Percentiles rank a stretch among this genome's conserved stretches.
These are phyloP conservation scores for Tupaia chinensis DNA, from an alignment of 2,113 vertebrate genomes.

Conservation along the genomic window DNA sequence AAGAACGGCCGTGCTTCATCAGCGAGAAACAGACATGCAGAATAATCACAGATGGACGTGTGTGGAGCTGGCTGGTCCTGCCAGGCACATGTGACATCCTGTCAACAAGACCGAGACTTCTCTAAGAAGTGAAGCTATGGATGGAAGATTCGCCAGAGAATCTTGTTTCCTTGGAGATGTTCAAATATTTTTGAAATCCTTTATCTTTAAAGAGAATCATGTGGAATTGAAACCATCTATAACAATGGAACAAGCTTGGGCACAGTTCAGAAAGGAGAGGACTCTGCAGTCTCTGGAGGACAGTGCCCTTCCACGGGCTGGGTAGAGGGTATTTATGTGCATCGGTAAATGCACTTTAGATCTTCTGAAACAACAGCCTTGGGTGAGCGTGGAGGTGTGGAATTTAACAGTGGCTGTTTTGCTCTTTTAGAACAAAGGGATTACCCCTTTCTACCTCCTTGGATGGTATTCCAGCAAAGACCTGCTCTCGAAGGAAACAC, in stretches of 20 bases:
- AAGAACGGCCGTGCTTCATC: conserved; percentile 7
- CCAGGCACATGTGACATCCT: not conserved
- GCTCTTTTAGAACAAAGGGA: conserved; percentile 76
- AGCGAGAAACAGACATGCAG: not conserved
- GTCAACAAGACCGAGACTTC: not conserved
- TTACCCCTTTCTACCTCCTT: conserved; percentile 55
- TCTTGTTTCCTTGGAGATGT: conserved; percentile 12
- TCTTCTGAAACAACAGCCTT: not conserved
- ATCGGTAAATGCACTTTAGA: not conserved
- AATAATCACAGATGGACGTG: conserved; percentile 33
- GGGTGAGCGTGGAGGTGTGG: not conserved
- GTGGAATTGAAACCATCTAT: not conserved
- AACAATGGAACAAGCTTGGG: not conserved
- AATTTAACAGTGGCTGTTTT: conserved; percentile 33
- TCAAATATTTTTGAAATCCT: conserved; percentile 6
- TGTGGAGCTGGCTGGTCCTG: not conserved
- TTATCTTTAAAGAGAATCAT: not conserved
- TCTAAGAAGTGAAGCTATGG: not conserved
- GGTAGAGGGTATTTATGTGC: not conserved
- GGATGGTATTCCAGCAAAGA: conserved; percentile 70
- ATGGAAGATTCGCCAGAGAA: not conserved
- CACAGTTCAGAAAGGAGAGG: conserved; percentile 6
- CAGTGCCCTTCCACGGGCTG: not conserved
- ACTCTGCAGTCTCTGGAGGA: not conserved
- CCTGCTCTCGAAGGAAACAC: conserved; percentile 71